A percentile compares a stretch with the other conserved stretches of the same genome.
Conservation (phyloP, 2,888 invertebrate species). For the Noctua fimbriata region DNA sequence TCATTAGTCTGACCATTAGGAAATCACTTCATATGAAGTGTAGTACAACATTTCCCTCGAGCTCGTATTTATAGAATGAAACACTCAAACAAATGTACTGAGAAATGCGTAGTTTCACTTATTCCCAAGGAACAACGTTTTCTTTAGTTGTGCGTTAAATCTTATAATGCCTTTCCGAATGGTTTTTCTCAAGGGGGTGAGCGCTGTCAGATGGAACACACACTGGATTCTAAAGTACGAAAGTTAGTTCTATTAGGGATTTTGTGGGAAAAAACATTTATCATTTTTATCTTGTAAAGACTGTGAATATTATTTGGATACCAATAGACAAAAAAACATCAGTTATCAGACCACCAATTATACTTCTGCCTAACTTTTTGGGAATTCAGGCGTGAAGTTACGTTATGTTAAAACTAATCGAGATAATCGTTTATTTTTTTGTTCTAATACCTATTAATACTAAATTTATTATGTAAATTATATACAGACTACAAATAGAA, state of each 20-base stretch:
- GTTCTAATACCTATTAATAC: too few relatives aligned
- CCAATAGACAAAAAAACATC: not conserved
- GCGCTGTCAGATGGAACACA: conserved; percentile 3
- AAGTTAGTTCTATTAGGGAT: conserved; percentile 1
- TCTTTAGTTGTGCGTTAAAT: conserved; percentile 44
- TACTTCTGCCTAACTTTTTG: not conserved
- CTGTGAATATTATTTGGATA: not conserved
- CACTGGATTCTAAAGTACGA: not conserved
- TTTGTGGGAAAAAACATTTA: not conserved
- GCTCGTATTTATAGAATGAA: conserved; percentile 2
- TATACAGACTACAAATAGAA: too few relatives aligned
- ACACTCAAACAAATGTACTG: conserved; percentile 20
- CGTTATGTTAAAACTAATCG: not conserved
- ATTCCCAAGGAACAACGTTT: conserved; percentile 10
- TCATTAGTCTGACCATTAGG: not conserved
- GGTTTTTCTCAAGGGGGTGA: conserved; percentile 20
- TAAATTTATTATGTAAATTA: too few relatives aligned
- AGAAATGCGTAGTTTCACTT: conserved; percentile 17
- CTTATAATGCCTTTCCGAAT: conserved; percentile 32
- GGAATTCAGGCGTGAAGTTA: not conserved
- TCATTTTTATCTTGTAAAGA: not conserved
- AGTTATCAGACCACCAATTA: not conserved
- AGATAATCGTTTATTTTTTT: too few relatives aligned
- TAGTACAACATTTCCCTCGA: conserved; percentile 21
- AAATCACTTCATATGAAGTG: not conserved